Evolutionary conservation across 2,113 vertebrate genomes (phyloP).

Genomic region (Ceyx margarethae): DNA sequence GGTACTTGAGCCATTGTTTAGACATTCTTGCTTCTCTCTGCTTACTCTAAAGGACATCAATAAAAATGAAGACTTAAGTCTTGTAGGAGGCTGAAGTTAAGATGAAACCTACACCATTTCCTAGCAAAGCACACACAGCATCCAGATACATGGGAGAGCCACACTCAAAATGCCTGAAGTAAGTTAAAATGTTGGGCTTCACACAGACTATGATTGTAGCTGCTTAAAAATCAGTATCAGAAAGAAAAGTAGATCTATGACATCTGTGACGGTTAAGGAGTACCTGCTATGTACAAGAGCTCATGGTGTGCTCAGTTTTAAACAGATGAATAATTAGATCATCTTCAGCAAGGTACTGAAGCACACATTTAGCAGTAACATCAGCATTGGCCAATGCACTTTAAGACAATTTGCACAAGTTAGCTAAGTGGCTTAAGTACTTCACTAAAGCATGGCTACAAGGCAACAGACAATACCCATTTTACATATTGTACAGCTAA

Average conservation of each 20-base stretch:
- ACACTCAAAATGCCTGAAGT: neutral
- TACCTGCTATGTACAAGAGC: neutral
- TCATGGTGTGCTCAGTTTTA: neutral
- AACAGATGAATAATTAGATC: conserved; percentile 3
- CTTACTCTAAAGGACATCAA: neutral
- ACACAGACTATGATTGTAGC: neutral
- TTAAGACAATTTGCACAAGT: neutral
- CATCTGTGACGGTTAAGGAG: neutral
- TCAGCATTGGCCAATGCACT: neutral
- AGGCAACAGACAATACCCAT: conserved; percentile 23
- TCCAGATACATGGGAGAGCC: neutral
- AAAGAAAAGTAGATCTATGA: neutral
- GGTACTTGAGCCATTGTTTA: neutral
- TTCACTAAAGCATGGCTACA: neutral
- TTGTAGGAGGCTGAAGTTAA: neutral
- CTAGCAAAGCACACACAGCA: neutral
- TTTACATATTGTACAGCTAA: conserved; percentile 26
- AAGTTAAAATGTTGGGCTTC: neutral
- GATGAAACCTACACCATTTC: neutral
- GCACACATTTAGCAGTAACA: neutral
- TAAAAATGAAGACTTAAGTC: neutral
- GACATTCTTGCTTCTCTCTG: neutral
- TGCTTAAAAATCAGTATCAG: neutral
- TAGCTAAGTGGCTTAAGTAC: conserved; percentile 23
- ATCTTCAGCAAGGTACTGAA: neutral